Evolutionary conservation across 2,888 invertebrate species (phyloP).

Genomic region (Rhamnusium bicolor): DNA sequence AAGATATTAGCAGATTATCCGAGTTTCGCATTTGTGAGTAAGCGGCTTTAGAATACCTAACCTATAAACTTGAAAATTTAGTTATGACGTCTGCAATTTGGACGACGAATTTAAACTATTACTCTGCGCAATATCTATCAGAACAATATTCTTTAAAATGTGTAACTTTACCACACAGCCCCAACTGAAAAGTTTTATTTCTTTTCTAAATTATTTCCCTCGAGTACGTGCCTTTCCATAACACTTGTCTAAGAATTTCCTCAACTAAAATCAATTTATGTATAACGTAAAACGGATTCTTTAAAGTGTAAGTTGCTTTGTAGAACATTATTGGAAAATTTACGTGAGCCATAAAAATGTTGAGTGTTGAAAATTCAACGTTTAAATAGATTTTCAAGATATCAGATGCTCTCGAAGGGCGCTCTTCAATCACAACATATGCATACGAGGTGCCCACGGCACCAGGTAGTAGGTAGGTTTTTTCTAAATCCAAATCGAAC

Average conservation of each 20-base stretch:
- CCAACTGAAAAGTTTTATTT: slow-evolving; percentile 9
- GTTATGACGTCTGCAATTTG: not conserved
- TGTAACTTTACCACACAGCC: not conserved
- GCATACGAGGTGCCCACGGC: no score
- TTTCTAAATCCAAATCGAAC: no score
- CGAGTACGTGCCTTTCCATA: slow-evolving; percentile 14
- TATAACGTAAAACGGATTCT: slow-evolving; percentile 22
- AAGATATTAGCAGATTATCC: no score
- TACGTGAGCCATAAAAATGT: slow-evolving; percentile 21
- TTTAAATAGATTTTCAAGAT: not conserved
- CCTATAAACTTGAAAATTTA: no score
- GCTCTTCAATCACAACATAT: no score
- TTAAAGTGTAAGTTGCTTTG: slow-evolving; percentile 36
- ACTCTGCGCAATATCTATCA: not conserved
- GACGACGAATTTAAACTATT: not conserved
- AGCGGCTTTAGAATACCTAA: no score
- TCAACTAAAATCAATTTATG: slow-evolving; percentile 22
- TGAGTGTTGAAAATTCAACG: not conserved
- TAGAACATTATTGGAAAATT: slow-evolving; percentile 34
- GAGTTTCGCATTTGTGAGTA: no score
- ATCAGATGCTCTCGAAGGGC: not conserved
- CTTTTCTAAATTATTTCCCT: not conserved
- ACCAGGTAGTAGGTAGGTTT: no score
- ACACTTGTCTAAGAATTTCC: slow-evolving; percentile 19
- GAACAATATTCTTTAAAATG: not conserved